phyloP scores from a whole-genome alignment of 2,113 vertebrate species.

The Thinocorus orbignyianus region DNA sequence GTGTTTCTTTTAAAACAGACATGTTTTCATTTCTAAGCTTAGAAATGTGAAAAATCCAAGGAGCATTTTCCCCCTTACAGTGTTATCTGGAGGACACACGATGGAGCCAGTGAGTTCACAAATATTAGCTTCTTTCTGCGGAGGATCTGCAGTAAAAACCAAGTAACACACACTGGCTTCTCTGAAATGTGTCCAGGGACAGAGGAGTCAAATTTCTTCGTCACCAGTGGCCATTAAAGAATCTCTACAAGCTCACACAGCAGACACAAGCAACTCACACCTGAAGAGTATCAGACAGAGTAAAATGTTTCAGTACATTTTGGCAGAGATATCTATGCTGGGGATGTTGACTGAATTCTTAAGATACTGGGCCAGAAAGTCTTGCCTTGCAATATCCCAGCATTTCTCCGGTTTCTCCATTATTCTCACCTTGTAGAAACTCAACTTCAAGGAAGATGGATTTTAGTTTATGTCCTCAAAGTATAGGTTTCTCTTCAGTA shows the following conservation, averaged over 20 bases:
- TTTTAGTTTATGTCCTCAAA: neutral
- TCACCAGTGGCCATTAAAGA: neutral
- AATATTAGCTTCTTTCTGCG: neutral
- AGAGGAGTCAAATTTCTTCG: neutral
- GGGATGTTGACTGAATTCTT: neutral
- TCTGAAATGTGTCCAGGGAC: neutral
- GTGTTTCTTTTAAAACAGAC: neutral
- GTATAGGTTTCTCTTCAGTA: neutral
- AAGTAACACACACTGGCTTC: neutral
- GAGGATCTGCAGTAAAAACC: neutral
- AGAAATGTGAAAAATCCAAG: neutral
- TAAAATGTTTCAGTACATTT: neutral
- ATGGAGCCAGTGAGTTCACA: constrained; percentile 61
- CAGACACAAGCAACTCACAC: neutral
- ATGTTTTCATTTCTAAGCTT: neutral
- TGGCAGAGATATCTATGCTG: neutral
- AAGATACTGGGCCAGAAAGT: neutral
- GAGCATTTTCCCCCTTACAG: neutral
- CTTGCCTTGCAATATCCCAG: neutral
- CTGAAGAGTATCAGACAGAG: neutral
- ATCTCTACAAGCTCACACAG: neutral
- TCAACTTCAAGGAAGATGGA: neutral
- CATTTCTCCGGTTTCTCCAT: neutral
- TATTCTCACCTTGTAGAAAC: neutral
- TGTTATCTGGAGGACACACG: constrained; percentile 30